phyloP scores from a whole-genome alignment of 2,888 invertebrate genomes.

The Tenthredo mesomela region DNA sequence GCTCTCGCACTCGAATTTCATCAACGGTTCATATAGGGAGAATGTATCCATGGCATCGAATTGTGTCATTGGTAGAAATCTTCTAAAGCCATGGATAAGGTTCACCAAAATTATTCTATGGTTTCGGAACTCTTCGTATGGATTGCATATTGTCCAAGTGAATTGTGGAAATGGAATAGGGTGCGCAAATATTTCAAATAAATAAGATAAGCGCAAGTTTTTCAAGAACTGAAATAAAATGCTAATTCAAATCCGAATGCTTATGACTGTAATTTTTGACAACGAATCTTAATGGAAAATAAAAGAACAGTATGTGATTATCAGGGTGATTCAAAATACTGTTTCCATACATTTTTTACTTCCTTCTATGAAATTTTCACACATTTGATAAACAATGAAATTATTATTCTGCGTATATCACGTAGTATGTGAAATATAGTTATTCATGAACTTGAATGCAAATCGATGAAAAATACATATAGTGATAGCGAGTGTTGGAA shows the following conservation, averaged over 20 bases:
- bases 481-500: neutral
- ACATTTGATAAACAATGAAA: neutral
- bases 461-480: neutral
- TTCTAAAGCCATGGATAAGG: neutral
- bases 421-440: neutral
- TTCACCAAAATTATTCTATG: neutral
- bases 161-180: neutral
- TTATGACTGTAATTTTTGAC: neutral
- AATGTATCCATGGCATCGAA: neutral
- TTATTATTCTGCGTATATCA: neutral
- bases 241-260: too few species aligned
- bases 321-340: neutral
- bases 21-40: neutral
- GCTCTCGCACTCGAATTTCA: slow-evolving; percentile 3
- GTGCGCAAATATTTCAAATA: neutral
- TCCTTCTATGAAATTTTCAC: neutral
- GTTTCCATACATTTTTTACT: neutral
- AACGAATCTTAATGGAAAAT: neutral
- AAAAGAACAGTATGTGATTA: neutral
- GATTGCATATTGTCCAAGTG: neutral
- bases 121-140: neutral
- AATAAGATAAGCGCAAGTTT: neutral
- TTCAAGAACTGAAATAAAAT: too few species aligned
- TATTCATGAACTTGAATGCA: neutral
- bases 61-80: neutral